Evolutionary conservation across 1,140 invertebrate genomes (phyloP), one percentile per base, ranked within the genome.

Genomic region (Zaprionus nigranus): DNA sequence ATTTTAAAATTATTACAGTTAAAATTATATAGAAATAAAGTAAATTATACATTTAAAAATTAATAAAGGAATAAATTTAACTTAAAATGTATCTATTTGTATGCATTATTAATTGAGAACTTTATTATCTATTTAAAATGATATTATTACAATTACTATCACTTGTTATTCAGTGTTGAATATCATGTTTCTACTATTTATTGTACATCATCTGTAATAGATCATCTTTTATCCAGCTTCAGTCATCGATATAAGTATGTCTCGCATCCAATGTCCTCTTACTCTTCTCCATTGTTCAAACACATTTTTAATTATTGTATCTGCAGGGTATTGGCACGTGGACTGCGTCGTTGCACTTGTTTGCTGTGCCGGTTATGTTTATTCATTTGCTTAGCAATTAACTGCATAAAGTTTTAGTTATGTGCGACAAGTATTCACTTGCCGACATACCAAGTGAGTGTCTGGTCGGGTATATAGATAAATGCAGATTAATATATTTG

Each of bases 361-460:
- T 17, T 46, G 15, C 15, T 26, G 70, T 63, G 59, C 66, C 34
- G 63, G 68, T 62, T 84, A 84, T 84, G 66, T 84, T 84, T 84
- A 80, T 84, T 72, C 81, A 84, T 84, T 84, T 84, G 73, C 74
- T 74, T 63, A 81, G 74, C 72, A 84, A 84, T 84, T 84, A 84
- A 84, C 73, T 74, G 61, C 60, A 51, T 62, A 75, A 72, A 40
- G 36, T 75, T 65, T 63, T 75, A 54, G 67, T 64, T 71, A 59
- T 58, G 46, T 51, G 34, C 53, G 43, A 51, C 28, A 26, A 43
- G 12, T 24, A 40, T 58, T 40, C 11, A 57, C 34, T 49, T 34
- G 20, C 26, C 24, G 3, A 62, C 38, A 62, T 62, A 28, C 11
- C 22, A 26, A 24, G 11, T 58, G 15, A 36, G 30, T 38, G n/a